These are phyloP conservation scores for Neodiprion lecontei DNA, from an alignment of 1,140 invertebrate species.

Conservation along the genomic window DNA sequence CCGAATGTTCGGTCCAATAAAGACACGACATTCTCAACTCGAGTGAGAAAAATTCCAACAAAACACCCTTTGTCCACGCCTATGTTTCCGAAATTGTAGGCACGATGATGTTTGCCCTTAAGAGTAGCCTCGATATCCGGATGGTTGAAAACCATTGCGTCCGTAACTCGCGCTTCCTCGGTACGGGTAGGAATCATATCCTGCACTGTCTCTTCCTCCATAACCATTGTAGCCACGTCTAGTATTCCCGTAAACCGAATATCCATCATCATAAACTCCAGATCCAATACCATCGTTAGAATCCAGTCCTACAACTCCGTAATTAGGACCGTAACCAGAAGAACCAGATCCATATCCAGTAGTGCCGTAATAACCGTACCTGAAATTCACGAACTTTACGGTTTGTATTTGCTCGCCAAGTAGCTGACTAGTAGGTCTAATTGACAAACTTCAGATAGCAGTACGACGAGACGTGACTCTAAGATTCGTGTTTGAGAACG, in stretches of 20 bases:
- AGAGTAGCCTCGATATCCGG: conserved; percentile 43
- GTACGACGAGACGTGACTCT: neutral
- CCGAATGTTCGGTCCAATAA: too few species aligned
- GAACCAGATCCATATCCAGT: conserved; percentile 17
- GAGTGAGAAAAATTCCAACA: too few species aligned
- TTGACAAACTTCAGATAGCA: neutral
- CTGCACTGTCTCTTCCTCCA: neutral
- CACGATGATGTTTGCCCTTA: conserved; percentile 16
- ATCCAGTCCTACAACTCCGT: conserved; percentile 20
- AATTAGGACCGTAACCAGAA: conserved; percentile 17
- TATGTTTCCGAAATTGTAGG: too few species aligned
- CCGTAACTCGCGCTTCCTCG: conserved; percentile 31
- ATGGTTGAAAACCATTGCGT: conserved; percentile 29
- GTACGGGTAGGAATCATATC: conserved; percentile 33
- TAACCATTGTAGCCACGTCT: conserved; percentile 22
- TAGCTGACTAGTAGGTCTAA: neutral
- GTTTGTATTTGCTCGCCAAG: neutral
- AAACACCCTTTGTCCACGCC: too few species aligned
- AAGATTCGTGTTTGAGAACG: conserved; percentile 9
- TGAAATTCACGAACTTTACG: conserved; percentile 15
- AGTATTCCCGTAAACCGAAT: conserved; percentile 23
- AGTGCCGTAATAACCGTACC: conserved; percentile 28
- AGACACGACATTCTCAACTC: too few species aligned
- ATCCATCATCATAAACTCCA: conserved; percentile 9
- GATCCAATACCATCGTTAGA: conserved; percentile 31